These are phyloP conservation scores for Electrona antarctica DNA, from an alignment of 2,113 vertebrate species.

Conservation along the genomic window DNA sequence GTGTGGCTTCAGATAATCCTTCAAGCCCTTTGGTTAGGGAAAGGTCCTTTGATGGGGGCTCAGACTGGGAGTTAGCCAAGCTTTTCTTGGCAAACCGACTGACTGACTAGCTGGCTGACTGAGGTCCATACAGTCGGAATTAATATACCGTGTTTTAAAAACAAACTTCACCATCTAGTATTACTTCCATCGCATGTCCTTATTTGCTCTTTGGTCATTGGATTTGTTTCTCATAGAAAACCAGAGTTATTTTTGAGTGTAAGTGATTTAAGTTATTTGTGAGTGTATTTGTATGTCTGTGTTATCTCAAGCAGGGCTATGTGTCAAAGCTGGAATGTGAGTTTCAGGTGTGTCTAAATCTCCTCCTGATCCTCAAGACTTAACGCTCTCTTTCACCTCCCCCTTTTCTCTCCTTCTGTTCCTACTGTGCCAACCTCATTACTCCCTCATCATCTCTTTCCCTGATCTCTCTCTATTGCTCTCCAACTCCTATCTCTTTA, in stretches of 20 bases:
- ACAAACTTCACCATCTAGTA: conserved; percentile 17
- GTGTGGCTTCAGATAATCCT: conserved; percentile 49
- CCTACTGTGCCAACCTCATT: not conserved
- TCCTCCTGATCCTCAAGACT: conserved; percentile 47
- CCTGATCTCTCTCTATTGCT: not conserved
- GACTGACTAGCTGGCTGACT: conserved; percentile 41
- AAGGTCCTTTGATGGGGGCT: conserved; percentile 62
- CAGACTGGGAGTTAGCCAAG: conserved; percentile 55
- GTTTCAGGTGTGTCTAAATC: conserved; percentile 58
- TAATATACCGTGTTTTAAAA: conserved; percentile 32
- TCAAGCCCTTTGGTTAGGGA: conserved; percentile 54
- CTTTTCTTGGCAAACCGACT: conserved; percentile 57
- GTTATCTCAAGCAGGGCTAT: conserved; percentile 7
- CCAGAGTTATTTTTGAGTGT: conserved; percentile 9
- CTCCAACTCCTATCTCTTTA: not conserved
- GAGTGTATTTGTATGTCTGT: not conserved
- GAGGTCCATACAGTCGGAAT: conserved; percentile 41
- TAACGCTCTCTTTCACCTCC: conserved; percentile 17
- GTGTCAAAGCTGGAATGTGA: conserved; percentile 58
- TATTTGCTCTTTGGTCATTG: conserved; percentile 18
- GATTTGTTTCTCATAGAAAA: conserved; percentile 10
- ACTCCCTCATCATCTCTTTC: not conserved
- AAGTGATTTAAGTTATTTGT: conserved; percentile 15
- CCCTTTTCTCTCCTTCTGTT: conserved; percentile 29
- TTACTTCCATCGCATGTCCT: conserved; percentile 3